Base-by-base conservation (phyloP, 2,113 vertebrate genomes). In the Hydrochoerus hydrochaeris region DNA sequence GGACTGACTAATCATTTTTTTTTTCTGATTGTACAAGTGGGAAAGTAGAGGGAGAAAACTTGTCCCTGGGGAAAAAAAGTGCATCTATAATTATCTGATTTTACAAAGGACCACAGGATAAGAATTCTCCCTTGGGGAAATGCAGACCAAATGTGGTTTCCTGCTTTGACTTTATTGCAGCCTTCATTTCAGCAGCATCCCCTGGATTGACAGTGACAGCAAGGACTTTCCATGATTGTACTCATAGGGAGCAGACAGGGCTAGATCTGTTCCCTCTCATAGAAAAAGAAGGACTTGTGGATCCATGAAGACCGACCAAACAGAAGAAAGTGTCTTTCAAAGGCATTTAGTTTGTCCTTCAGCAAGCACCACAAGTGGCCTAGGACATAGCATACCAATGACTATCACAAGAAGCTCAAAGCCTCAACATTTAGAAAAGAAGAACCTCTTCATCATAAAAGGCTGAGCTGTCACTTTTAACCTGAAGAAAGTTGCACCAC, bases 381-480 rank as follows among this genome's bases (percentile, higher is more conserved):
- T 84, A 63, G 67, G 52, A 87, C 19, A 63, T 28, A 49, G 54
- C 60, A 69, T 26, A 77, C 20, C 1, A 19, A 67, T 73, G 63
- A 16, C 4, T 80, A 38, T 38, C 7, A 52, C 46, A 85, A 94
- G 67, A 69, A 80, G 32, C 78, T 91, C 77, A 65, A 78, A 93
- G 73, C 41, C 65, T 92, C 69, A 41, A 41, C 57, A 46, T 77
- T 90, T 69, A 89, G 16, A 28, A 22, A 83, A 63, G 13, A 19
- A 85, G 35, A 85, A 65, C 30, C n/a, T 87, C 78, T 91, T 77
- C 28, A 7, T 41, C 54, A n/a, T 78, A 89, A 73, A 77, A 84
- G 63, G 86, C 80, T 94, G 54, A 94, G 62, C 10, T 44, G 69
- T 75, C 41, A 11, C 75, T 91, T 94, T 97, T 89, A 84, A 19